Evolutionary conservation across 2,888 invertebrate genomes (phyloP).

Genomic region (Dermolepida albohirtum): DNA sequence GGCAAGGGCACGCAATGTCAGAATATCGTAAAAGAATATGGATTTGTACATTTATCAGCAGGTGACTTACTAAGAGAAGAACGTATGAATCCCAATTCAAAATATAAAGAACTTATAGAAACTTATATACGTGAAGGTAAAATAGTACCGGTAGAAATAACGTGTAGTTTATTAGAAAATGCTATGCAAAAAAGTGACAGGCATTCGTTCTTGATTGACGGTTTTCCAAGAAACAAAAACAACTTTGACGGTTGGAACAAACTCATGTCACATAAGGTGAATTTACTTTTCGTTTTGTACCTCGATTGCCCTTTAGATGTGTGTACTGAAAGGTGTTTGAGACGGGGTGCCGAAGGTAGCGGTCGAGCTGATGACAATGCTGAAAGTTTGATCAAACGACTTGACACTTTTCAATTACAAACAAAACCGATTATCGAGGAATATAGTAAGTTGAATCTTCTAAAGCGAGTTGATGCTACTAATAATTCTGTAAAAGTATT

Average conservation of each 20-base stretch:
- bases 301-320: constrained; percentile 89
- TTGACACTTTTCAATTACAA: constrained; percentile 85
- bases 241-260: constrained; percentile 95
- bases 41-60: constrained; percentile 87
- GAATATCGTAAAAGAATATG: constrained; percentile 84
- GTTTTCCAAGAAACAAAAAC: constrained; percentile 97
- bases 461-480: constrained; percentile 81
- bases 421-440: constrained; percentile 92
- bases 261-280: constrained; percentile 84
- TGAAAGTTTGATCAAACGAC: constrained; percentile 87
- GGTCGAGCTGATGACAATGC: constrained; percentile 95
- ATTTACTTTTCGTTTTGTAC: constrained; percentile 89
- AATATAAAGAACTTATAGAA: constrained; percentile 93
- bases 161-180: constrained; percentile 92
- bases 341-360: constrained; percentile 88
- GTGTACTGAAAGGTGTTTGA: constrained; percentile 88
- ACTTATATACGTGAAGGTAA: constrained; percentile 91
- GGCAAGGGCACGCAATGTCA: constrained; percentile 98
- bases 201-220: constrained; percentile 92
- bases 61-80: constrained; percentile 96
- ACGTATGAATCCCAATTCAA: constrained; percentile 83
- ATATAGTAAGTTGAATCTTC: constrained; percentile 78
- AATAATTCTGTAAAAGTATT: constrained; percentile 74
- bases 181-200: constrained; percentile 78
- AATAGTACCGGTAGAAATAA: constrained; percentile 98